Evolutionary conservation across 35 echinoderm and acorn worm species (phyloP).

Genomic region (Apostichopus parvimensis): DNA sequence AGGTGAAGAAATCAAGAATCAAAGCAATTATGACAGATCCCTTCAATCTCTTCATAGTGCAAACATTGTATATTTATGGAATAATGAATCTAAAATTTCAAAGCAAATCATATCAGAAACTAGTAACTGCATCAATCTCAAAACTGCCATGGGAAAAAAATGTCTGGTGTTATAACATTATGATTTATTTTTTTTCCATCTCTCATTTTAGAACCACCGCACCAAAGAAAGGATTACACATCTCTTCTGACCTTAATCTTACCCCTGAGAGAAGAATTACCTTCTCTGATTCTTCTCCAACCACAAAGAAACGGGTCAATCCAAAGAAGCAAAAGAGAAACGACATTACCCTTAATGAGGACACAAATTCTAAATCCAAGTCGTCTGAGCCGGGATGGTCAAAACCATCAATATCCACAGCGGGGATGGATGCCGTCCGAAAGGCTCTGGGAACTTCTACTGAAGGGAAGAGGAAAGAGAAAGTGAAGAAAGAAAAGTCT

Average conservation of each 20-base stretch:
- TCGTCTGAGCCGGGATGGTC: not conserved
- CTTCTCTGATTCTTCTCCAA: not conserved
- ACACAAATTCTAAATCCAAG: not conserved
- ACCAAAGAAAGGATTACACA: constrained; percentile 30
- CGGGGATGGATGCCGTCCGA: constrained; percentile 7
- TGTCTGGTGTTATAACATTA: too few species aligned
- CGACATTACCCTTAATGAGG: not conserved
- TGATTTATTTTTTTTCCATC: not conserved
- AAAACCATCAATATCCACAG: not conserved
- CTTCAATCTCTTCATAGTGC: too few species aligned
- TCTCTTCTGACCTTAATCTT: constrained; percentile 47
- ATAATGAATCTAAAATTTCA: too few species aligned
- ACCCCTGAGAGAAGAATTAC: constrained; percentile 31
- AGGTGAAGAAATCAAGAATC: too few species aligned
- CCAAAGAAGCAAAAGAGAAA: not conserved
- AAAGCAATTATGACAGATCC: too few species aligned
- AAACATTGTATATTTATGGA: too few species aligned
- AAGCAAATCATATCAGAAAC: too few species aligned
- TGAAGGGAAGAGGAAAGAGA: not conserved
- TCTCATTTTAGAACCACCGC: not conserved
- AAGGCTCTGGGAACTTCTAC: not conserved
- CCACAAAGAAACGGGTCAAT: not conserved
- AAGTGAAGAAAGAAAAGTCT: too few species aligned
- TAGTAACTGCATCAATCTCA: too few species aligned
- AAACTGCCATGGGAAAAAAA: too few species aligned